phyloP scores from a whole-genome alignment of 2,113 vertebrate species.

The Spermophilus dauricus region DNA sequence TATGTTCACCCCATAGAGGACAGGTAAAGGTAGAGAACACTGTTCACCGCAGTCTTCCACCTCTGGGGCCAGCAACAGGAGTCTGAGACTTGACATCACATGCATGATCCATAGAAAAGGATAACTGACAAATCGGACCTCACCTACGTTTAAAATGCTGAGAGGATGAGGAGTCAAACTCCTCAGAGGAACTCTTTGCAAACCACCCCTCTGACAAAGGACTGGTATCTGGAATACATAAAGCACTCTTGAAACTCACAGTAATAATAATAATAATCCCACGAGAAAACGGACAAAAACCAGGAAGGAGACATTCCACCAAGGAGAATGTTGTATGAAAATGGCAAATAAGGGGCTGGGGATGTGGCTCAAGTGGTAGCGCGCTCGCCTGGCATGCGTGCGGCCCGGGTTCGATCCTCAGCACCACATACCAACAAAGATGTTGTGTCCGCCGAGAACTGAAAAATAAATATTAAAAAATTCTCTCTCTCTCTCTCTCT shows the following conservation, averaged over 20 bases:
- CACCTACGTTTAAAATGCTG: not conserved
- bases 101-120: not conserved
- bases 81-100: not conserved
- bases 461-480: too few species aligned
- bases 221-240: not conserved
- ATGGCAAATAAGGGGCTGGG: not conserved
- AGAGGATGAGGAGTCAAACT: not conserved
- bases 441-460: too few species aligned
- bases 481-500: too few species aligned
- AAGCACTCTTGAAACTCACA: not conserved
- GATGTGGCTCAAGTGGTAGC: too few species aligned
- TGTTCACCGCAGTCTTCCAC: not conserved
- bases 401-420: too few species aligned
- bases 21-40: constrained; percentile 65
- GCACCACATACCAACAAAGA: too few species aligned
- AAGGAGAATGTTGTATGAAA: not conserved
- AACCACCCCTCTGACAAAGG: not conserved
- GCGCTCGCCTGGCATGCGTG: too few species aligned
- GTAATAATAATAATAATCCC: not conserved
- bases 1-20: not conserved
- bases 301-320: not conserved
- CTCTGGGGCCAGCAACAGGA: not conserved
- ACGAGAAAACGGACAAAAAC: not conserved
- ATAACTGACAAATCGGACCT: not conserved
- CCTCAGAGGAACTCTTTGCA: not conserved